Evolutionary conservation across 2,888 invertebrate species (phyloP).

Genomic region (Epinotia brunnichana): DNA sequence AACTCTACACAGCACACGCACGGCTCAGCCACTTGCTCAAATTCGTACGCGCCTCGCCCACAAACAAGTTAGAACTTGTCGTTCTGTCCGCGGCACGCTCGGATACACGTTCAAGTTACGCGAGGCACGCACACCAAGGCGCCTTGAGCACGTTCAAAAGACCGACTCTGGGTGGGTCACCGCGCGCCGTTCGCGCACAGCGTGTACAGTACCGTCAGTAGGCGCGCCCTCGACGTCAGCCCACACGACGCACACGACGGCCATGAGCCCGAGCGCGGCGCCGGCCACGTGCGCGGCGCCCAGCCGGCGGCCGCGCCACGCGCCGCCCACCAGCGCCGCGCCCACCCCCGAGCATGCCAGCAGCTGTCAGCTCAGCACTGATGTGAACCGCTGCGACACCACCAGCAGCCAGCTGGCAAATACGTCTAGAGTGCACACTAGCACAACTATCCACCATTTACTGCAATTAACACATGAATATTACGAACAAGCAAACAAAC

Average conservation of each 20-base stretch:
- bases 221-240: constrained; percentile 90
- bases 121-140: too few species aligned
- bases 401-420: constrained; percentile 93
- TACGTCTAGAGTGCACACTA: constrained; percentile 92
- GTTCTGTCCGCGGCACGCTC: too few species aligned
- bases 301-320: constrained; percentile 90
- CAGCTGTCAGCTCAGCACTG: constrained; percentile 86
- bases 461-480: constrained; percentile 59
- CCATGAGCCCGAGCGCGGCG: constrained; percentile 90
- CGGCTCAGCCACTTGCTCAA: too few species aligned
- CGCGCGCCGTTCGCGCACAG: too few species aligned
- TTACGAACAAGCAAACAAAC: neutral
- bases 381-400: constrained; percentile 87
- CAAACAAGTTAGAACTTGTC: too few species aligned
- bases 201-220: constrained; percentile 81
- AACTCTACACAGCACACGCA: too few species aligned
- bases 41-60: too few species aligned
- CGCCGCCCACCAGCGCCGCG: constrained; percentile 90
- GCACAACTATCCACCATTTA: constrained; percentile 88
- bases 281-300: constrained; percentile 90
- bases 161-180: too few species aligned
- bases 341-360: constrained; percentile 94
- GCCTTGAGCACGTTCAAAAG: too few species aligned
- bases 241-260: constrained; percentile 92
- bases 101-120: too few species aligned